These are phyloP conservation scores for Gallinago nigripennis DNA, from an alignment of 2,797 vertebrate genomes.

Conservation along the genomic window DNA sequence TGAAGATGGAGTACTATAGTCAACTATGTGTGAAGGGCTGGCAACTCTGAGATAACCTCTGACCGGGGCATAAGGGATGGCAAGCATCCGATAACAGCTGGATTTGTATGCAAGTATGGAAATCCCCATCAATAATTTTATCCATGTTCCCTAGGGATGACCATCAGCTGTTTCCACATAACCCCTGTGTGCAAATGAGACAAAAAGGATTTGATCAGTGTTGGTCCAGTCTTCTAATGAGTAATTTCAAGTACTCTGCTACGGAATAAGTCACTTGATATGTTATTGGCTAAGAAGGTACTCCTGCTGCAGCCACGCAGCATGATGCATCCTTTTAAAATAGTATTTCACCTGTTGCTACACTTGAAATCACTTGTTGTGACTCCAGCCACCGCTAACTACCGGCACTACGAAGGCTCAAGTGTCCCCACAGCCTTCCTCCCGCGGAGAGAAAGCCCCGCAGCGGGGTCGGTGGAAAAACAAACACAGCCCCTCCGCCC, in stretches of 20 bases:
- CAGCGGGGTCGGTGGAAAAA: not conserved
- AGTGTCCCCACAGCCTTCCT: accelerated
- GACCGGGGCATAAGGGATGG: not conserved
- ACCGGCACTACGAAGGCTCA: accelerated
- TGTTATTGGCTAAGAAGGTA: not conserved
- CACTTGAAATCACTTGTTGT: not conserved
- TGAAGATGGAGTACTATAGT: not conserved
- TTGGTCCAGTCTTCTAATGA: not conserved
- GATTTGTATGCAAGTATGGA: not conserved
- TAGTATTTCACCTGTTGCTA: conserved; percentile 4
- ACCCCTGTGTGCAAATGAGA: not conserved
- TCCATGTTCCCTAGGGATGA: accelerated
- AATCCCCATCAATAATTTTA: not conserved
- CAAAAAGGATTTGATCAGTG: not conserved
- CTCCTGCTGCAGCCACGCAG: not conserved
- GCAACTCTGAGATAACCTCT: not conserved
- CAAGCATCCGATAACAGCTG: not conserved
- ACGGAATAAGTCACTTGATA: not conserved
- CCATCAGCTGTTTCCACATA: not conserved
- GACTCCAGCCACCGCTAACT: not conserved
- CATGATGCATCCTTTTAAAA: conserved; percentile 12
- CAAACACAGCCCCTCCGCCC: accelerated
- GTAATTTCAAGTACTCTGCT: not conserved
- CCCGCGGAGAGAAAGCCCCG: accelerated
- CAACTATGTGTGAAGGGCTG: not conserved